phyloP scores from a whole-genome alignment of 2,797 vertebrate species.

The Paedocypris micromegethes region DNA sequence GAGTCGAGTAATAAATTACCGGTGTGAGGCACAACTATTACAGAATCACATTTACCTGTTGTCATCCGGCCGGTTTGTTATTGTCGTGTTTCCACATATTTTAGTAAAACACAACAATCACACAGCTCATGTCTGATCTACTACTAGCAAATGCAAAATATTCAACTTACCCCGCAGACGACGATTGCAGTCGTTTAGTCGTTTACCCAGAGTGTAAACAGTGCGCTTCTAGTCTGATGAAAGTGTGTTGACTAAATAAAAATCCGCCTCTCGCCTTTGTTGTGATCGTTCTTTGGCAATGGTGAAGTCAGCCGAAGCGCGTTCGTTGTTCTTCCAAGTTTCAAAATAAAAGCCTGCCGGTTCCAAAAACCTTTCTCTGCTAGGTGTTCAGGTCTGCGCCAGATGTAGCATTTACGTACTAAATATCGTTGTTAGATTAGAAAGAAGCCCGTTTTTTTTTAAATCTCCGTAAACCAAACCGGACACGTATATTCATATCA shows the following conservation, averaged over 20 bases:
- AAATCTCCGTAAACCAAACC: no score
- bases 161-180: slow-evolving; percentile 26
- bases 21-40: neutral
- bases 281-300: slow-evolving; percentile 31
- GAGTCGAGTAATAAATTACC: neutral
- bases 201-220: neutral
- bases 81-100: neutral
- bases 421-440: no score
- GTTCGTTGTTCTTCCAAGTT: neutral
- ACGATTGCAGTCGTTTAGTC: slow-evolving; percentile 10
- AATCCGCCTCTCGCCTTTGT: slow-evolving; percentile 41
- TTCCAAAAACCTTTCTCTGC: no score
- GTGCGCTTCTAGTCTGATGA: slow-evolving; percentile 7
- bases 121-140: neutral
- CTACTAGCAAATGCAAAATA: neutral
- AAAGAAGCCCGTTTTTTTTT: no score
- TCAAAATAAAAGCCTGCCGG: slow-evolving; percentile 42
- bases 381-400: no score
- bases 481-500: no score
- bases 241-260: slow-evolving; percentile 29
- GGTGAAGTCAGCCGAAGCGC: slow-evolving; percentile 25
- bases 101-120: no score
- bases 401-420: no score
- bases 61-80: slow-evolving; percentile 3
- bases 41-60: neutral